Conservation (phyloP, 2,113 vertebrate genomes). For the Phrynosoma blainvillii region DNA sequence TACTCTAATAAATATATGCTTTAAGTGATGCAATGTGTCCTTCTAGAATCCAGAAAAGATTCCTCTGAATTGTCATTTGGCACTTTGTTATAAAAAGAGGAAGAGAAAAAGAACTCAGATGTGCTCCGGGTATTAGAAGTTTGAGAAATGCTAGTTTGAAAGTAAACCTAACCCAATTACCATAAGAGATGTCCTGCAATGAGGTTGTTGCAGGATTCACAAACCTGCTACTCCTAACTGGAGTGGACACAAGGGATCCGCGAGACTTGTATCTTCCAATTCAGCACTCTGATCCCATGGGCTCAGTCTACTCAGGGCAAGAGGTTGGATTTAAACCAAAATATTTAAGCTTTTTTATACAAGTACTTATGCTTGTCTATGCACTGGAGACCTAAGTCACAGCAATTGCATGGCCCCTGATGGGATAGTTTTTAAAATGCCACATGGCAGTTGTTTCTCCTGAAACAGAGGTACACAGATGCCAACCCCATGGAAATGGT, state of each 20-base stretch:
- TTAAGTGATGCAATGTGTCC: too few relatives aligned
- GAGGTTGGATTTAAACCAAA: too few relatives aligned
- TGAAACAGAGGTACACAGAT: background rate
- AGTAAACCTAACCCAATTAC: background rate
- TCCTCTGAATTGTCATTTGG: background rate
- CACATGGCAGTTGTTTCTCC: background rate
- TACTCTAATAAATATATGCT: too few relatives aligned
- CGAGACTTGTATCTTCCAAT: too few relatives aligned
- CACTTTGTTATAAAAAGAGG: background rate
- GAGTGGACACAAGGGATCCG: too few relatives aligned
- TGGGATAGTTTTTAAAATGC: background rate
- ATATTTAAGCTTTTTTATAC: background rate
- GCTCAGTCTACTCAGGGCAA: too few relatives aligned
- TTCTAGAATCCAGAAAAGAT: too few relatives aligned
- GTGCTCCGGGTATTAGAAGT: background rate
- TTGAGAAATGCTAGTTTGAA: background rate
- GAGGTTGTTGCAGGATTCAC: background rate
- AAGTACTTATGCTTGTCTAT: background rate
- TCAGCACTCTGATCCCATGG: too few relatives aligned
- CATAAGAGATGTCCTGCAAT: background rate
- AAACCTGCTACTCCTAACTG: too few relatives aligned
- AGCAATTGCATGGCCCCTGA: background rate
- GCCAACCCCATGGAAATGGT: background rate
- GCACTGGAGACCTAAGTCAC: background rate
- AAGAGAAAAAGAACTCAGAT: background rate